Evolutionary conservation across 2,113 vertebrate genomes (phyloP).

Genomic region (human (Homo sapiens)): DNA sequence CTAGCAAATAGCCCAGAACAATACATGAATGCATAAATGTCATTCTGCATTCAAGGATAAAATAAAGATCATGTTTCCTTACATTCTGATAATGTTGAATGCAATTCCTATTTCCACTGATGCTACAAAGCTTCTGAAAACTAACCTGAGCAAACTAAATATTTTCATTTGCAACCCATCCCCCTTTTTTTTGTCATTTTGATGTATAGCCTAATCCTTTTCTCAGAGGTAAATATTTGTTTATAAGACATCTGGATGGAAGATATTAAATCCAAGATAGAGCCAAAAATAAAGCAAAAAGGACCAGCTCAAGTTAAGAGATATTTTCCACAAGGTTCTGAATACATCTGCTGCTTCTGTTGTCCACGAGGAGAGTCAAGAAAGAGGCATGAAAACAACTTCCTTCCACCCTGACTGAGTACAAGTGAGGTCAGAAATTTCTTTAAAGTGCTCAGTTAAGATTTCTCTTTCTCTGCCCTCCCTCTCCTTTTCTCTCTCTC

Average conservation of each 20-base stretch:
- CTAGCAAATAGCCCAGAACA: neutral
- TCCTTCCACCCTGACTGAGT: neutral
- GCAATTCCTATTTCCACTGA: neutral
- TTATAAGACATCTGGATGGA: conserved; percentile 34
- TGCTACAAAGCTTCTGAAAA: neutral
- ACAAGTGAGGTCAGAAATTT: neutral
- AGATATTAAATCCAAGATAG: conserved; percentile 21
- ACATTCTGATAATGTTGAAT: neutral
- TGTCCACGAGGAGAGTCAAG: rapidly evolving
- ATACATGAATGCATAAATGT: neutral
- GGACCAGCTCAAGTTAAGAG: neutral
- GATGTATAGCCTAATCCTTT: conserved; percentile 47
- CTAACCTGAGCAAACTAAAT: conserved; percentile 3
- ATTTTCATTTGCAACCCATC: conserved; percentile 35
- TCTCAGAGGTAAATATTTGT: conserved; percentile 40
- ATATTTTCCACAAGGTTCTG: neutral
- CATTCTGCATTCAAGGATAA: neutral
- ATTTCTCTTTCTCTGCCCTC: neutral
- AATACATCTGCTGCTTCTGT: neutral
- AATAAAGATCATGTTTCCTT: neutral
- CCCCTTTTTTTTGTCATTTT: conserved; percentile 9
- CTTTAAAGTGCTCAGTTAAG: neutral
- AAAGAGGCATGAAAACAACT: rapidly evolving
- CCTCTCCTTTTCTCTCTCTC: neutral
- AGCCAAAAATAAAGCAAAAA: neutral